A percentile compares a stretch with the other conserved stretches of the same genome.
phyloP scores from a whole-genome alignment of 2,888 invertebrate genomes.

The Drosophila nr. perissopoda region DNA sequence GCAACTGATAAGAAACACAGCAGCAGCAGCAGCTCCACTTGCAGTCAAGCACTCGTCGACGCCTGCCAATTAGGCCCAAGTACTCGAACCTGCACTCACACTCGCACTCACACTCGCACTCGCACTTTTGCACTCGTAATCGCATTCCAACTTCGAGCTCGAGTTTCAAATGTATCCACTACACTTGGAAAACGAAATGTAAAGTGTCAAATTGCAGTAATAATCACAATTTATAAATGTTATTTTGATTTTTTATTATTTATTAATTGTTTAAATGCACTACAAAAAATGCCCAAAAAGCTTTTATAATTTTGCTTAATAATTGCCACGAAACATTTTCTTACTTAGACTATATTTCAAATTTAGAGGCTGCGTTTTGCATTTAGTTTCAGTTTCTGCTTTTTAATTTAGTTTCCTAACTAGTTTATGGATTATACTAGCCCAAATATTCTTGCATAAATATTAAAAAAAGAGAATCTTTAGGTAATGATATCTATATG shows the following conservation, averaged over 20 bases:
- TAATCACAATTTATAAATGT: neutral
- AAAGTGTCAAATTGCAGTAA: neutral
- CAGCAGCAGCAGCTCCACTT: slow-evolving; percentile 5
- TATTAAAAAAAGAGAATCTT: neutral
- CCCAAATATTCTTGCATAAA: neutral
- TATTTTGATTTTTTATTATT: too few relatives aligned
- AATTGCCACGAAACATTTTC: neutral
- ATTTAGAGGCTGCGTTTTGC: neutral
- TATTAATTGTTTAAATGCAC: neutral
- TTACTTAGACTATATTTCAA: neutral
- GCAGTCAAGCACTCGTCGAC: slow-evolving; percentile 25
- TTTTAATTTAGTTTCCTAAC: neutral
- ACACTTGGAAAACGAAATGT: slow-evolving; percentile 16
- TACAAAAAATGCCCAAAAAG: neutral
- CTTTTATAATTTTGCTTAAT: neutral
- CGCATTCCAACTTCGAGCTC: slow-evolving; percentile 1
- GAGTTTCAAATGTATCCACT: neutral
- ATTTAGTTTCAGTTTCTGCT: neutral
- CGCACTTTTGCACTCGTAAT: neutral
- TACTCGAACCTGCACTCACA: neutral
- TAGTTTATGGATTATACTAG: neutral
- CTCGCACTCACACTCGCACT: neutral
- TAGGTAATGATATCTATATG: neutral
- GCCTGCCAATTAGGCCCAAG: slow-evolving; percentile 69
- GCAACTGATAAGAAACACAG: slow-evolving; percentile 34